Base-by-base conservation (phyloP, 2,797 vertebrate species). In the Anniella stebbinsi region DNA sequence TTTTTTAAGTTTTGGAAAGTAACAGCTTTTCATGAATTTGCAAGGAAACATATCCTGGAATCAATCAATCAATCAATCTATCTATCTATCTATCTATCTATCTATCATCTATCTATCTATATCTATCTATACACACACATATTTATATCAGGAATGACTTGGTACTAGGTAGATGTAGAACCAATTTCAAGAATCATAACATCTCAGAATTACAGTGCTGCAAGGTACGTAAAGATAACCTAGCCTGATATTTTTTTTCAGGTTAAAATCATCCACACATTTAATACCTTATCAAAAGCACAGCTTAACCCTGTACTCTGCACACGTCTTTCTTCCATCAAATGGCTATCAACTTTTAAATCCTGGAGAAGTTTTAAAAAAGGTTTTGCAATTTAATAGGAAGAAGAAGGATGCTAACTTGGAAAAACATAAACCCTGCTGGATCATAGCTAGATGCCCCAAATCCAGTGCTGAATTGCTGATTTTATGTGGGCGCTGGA, bases 21-120 rank as follows among this genome's bases (percentile, higher is more conserved):
- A 70, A 25, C 25, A 57, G 28, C 2, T 83, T 33, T 91, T 70
- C 45, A 12, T 67, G 87, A 92, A 91, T 85, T 75, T 36, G 84
- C 91, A 67, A 73, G 23, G n/a, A 76, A 60, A 63, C 15, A 86
- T 38, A 76, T 18, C 36, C 36, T 45, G 54, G 23, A 54, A 41
- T 36, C 33, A 10, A 36, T 60, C 57, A 51, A 33, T 33, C 30
- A 54, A 51, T 51, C 48, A 4, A 51, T 51, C 48, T 51, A 51
- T 51, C 48, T 51, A 51, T 51, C 48, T 51, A 51, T 51, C 48
- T 51, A 51, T 51, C 48, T 51, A 51, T 51, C 48, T 51, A 51
- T 51, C 48, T 51, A 51, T 51, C 48, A 51, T 10, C 51, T 54
- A 6, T 54, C 51, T 54, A 6, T 54, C 51, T 54, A 54, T 57